Percentiles rank a stretch among this genome's conserved stretches.
Evolutionary conservation across 92 coral and sea anemone genomes (phyloP).

Genomic region (Scolanthus callimorphus): DNA sequence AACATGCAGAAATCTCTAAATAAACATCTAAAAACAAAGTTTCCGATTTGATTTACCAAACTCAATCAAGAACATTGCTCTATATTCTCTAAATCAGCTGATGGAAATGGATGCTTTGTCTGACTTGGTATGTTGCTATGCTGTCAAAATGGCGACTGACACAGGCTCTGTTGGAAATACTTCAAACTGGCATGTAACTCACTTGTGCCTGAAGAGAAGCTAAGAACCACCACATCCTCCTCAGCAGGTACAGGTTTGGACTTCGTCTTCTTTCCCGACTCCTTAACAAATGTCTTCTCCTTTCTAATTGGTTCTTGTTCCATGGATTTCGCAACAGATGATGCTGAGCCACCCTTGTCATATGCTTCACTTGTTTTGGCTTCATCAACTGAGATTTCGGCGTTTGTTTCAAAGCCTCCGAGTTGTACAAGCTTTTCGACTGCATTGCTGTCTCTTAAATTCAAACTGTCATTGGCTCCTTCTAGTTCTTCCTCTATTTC

Average conservation of each 20-base stretch:
- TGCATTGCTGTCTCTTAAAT: constrained; percentile 61
- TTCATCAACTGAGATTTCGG: background rate
- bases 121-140: no score
- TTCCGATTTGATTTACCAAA: no score
- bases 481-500: constrained; percentile 95
- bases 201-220: constrained; percentile 40
- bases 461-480: constrained; percentile 78
- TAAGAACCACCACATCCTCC: constrained; percentile 64
- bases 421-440: constrained; percentile 57
- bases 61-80: no score
- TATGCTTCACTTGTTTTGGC: background rate
- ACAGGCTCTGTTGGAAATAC: no score
- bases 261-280: constrained; percentile 8
- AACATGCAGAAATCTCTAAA: no score
- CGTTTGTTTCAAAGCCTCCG: constrained; percentile 11
- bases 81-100: no score
- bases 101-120: no score
- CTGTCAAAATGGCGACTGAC: no score
- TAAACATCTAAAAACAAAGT: no score
- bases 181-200: no score
- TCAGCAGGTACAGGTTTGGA: constrained; percentile 1
- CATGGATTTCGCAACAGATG: background rate
- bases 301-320: background rate
- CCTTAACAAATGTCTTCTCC: constrained; percentile 37
- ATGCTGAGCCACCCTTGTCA: background rate